Evolutionary conservation across 2,113 vertebrate species (phyloP).

Genomic region (Polypterus bichir): DNA sequence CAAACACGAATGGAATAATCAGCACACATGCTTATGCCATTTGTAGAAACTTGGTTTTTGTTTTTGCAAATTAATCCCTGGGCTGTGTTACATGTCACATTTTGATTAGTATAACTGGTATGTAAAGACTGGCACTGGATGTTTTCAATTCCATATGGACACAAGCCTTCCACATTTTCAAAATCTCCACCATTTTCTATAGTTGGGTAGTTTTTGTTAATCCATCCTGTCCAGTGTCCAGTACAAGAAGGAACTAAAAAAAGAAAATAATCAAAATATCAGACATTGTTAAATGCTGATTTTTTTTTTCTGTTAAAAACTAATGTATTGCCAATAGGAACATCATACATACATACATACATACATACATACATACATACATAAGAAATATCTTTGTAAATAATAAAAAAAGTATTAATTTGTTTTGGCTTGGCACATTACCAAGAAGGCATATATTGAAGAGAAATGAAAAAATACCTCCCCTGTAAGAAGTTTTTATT

Average conservation of each 20-base stretch:
- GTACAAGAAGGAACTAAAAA: slow-evolving; percentile 1
- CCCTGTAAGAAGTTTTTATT: no score
- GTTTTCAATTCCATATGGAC: neutral
- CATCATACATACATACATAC: neutral
- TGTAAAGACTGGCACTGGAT: slow-evolving; percentile 3
- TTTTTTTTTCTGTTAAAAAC: neutral
- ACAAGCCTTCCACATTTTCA: neutral
- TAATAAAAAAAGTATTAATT: no score
- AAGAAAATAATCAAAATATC: neutral
- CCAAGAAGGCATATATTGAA: no score
- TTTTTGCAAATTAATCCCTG: slow-evolving; percentile 3
- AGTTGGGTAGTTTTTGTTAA: neutral
- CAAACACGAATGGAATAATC: slow-evolving; percentile 11
- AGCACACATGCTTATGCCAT: neutral
- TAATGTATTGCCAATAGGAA: no score
- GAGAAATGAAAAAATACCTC: no score
- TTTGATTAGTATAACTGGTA: neutral
- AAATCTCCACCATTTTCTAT: neutral
- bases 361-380: no score
- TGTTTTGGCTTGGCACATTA: no score
- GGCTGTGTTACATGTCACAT: neutral
- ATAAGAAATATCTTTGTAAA: no score
- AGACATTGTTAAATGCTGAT: no score
- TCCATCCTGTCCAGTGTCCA: slow-evolving; percentile 2
- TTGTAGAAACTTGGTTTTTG: neutral